phyloP scores from a whole-genome alignment of 1,140 invertebrate genomes.

The Bombus superbus region DNA sequence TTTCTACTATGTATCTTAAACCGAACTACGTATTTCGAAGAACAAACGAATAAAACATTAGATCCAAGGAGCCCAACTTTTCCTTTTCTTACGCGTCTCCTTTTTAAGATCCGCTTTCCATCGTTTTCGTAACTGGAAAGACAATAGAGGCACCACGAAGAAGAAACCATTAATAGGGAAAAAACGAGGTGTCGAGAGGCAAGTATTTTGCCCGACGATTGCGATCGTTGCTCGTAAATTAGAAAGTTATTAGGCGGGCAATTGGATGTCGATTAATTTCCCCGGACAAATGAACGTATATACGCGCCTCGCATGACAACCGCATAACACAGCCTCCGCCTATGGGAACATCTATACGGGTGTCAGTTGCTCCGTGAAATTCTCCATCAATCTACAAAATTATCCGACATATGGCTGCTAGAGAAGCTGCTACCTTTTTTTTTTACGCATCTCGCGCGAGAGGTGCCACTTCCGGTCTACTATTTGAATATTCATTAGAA shows the following conservation, averaged over 20 bases:
- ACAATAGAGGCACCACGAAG: background rate
- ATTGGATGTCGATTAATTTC: conserved; percentile 71
- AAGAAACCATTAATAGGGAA: background rate
- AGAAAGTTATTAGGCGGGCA: conserved; percentile 71
- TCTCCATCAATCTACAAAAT: conserved; percentile 75
- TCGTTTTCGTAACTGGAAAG: background rate
- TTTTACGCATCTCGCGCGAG: background rate
- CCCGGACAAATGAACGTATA: conserved; percentile 53
- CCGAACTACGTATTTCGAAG: background rate
- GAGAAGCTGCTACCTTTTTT: conserved; percentile 37
- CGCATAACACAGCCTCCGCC: conserved; percentile 15
- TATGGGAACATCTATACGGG: conserved; percentile 66
- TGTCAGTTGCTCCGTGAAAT: conserved; percentile 80
- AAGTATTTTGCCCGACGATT: background rate
- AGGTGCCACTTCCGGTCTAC: conserved; percentile 36
- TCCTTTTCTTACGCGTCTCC: background rate
- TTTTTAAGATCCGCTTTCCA: background rate
- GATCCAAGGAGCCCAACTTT: background rate
- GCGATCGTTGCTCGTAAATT: conserved; percentile 58
- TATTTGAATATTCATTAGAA: conserved; percentile 31
- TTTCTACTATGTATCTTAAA: background rate
- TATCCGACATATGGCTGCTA: conserved; percentile 74
- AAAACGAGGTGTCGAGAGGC: conserved; percentile 44
- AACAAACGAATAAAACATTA: background rate
- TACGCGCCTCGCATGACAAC: conserved; percentile 32